These are phyloP conservation scores for Odontesthes bonariensis DNA, from an alignment of 2,113 vertebrate species.

Conservation along the genomic window DNA sequence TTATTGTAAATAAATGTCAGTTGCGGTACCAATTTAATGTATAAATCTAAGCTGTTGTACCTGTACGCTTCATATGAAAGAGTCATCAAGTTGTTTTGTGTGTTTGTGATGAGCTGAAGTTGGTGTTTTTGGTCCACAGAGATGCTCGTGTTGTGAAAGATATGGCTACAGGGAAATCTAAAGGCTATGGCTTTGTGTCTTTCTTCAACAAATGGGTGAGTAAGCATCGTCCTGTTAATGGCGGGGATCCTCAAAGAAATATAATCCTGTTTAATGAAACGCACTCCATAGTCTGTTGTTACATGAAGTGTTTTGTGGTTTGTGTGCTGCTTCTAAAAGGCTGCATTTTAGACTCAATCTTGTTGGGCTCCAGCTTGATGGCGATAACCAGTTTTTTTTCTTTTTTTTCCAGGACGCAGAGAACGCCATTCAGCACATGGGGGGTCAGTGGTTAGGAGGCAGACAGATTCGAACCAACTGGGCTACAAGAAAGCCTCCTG, in stretches of 20 bases:
- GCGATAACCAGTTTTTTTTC: background rate
- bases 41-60: background rate
- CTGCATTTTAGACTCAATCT: background rate
- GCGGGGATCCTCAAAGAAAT: background rate
- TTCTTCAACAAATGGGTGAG: constrained; percentile 99
- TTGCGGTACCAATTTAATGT: no score
- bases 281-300: background rate
- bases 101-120: background rate
- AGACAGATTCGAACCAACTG: constrained; percentile 99
- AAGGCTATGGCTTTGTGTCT: constrained; percentile 98
- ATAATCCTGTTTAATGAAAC: background rate
- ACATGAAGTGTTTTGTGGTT: background rate
- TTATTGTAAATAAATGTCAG: no score
- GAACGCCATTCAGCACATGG: constrained; percentile 99
- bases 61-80: background rate
- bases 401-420: constrained; percentile 88
- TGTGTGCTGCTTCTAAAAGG: background rate
- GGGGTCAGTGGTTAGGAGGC: constrained; percentile 97
- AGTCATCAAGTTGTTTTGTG: background rate
- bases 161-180: constrained; percentile 98
- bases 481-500: constrained; percentile 97
- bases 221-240: background rate
- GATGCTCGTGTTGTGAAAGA: constrained; percentile 99
- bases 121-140: constrained; percentile 77
- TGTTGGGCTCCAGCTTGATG: background rate